These are phyloP conservation scores for Gobionotothen gibberifrons DNA, from an alignment of 2,797 vertebrate species.

Conservation along the genomic window DNA sequence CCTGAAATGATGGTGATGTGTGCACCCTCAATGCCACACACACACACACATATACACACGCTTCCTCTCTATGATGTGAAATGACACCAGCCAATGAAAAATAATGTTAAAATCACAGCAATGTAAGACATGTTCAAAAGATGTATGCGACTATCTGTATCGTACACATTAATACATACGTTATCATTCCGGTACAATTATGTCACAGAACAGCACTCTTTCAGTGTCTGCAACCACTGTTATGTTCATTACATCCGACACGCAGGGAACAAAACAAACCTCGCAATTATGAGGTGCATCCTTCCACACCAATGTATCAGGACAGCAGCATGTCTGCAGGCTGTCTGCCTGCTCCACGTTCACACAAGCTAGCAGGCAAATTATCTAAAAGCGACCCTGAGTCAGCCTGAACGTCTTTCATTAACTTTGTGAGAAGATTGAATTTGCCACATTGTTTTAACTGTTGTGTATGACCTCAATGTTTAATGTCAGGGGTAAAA, in stretches of 20 bases:
- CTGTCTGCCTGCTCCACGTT: slow-evolving; percentile 19
- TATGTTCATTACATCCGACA: background rate
- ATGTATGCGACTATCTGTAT: background rate
- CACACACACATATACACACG: background rate
- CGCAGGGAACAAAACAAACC: slow-evolving; percentile 27
- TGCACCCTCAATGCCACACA: too few relatives aligned
- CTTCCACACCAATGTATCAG: slow-evolving; percentile 41
- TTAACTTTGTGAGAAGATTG: slow-evolving; percentile 1
- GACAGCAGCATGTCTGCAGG: slow-evolving; percentile 34
- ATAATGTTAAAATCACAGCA: background rate
- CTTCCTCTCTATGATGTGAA: background rate
- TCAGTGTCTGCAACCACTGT: background rate
- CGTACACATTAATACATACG: background rate
- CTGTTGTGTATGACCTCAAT: background rate
- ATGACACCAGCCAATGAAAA: background rate
- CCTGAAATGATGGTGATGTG: too few relatives aligned
- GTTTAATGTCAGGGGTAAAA: background rate
- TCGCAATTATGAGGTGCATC: slow-evolving; percentile 36
- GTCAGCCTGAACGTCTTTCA: background rate
- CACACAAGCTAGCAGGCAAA: background rate
- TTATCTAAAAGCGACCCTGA: background rate
- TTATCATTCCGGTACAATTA: background rate
- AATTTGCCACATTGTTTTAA: background rate
- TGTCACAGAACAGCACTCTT: slow-evolving; percentile 2
- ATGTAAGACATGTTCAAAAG: background rate